Evolutionary conservation across 2,113 vertebrate genomes (phyloP).

Genomic region (Salvelinus sp.): DNA sequence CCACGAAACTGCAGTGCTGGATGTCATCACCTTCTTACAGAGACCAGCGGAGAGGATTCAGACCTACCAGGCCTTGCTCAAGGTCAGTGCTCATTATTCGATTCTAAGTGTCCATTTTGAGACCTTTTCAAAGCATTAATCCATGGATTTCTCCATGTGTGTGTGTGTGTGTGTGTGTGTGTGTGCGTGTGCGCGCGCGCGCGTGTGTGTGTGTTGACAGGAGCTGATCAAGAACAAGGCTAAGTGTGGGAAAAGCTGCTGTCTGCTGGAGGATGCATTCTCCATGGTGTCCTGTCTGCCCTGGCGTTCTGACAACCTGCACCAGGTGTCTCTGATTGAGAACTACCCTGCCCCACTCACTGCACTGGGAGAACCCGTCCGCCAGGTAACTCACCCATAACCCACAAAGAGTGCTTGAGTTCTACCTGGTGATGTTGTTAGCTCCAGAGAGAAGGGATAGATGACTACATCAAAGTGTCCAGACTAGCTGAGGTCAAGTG

Average conservation of each 20-base stretch:
- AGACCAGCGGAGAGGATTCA: slow-evolving; percentile 88
- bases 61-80: slow-evolving; percentile 90
- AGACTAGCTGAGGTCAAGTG: too few relatives aligned
- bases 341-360: slow-evolving; percentile 92
- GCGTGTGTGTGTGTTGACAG: slow-evolving; percentile 57
- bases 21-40: slow-evolving; percentile 87
- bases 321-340: slow-evolving; percentile 91
- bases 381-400: slow-evolving; percentile 77
- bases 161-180: too few relatives aligned
- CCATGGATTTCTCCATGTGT: background rate
- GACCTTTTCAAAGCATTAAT: background rate
- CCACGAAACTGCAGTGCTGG: slow-evolving; percentile 70
- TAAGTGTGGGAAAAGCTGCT: slow-evolving; percentile 86
- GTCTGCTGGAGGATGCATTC: slow-evolving; percentile 88
- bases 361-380: slow-evolving; percentile 88
- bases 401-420: too few relatives aligned
- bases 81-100: slow-evolving; percentile 70
- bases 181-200: too few relatives aligned
- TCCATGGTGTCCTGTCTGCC: slow-evolving; percentile 87
- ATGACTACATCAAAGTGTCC: too few relatives aligned
- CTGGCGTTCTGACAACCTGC: slow-evolving; percentile 86
- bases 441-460: too few relatives aligned
- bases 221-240: slow-evolving; percentile 95
- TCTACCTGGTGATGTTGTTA: too few relatives aligned
- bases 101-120: background rate